Percentiles rank a stretch among this genome's conserved stretches.
These are phyloP conservation scores for Ennomos erosarius DNA, from an alignment of 2,888 invertebrate species.

Conservation along the genomic window DNA sequence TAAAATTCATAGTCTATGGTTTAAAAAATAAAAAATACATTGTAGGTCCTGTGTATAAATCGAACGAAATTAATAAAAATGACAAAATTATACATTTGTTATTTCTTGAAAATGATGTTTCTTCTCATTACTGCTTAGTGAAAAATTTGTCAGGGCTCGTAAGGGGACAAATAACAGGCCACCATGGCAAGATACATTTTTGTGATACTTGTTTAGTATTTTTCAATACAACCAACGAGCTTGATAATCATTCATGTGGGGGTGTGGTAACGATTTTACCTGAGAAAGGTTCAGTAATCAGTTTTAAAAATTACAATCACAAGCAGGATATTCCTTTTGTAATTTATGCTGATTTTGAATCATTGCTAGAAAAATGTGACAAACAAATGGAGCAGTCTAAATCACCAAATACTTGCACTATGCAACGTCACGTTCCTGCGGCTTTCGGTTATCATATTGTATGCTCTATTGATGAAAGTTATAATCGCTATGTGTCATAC, in stretches of 20 bases:
- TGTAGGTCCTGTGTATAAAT: neutral
- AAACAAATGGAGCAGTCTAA: no score
- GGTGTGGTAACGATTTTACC: conserved; percentile 10
- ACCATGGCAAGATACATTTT: conserved; percentile 8
- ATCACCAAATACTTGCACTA: no score
- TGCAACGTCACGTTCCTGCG: conserved; percentile 7
- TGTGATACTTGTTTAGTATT: conserved; percentile 12
- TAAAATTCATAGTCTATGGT: no score
- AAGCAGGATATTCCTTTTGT: conserved; percentile 1
- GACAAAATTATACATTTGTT: no score
- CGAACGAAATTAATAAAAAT: neutral
- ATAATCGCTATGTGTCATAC: neutral
- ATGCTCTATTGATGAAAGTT: neutral
- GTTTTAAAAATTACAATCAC: conserved; percentile 4
- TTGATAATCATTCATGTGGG: conserved; percentile 3
- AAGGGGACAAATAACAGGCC: conserved; percentile 7
- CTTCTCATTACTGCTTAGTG: conserved; percentile 10
- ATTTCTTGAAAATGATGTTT: no score
- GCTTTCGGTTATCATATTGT: conserved; percentile 5
- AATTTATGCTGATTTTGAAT: no score
- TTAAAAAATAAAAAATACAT: conserved; percentile 2
- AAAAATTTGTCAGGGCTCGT: conserved; percentile 1
- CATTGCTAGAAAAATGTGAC: no score
- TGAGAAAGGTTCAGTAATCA: conserved; percentile 7
- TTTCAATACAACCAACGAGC: neutral